Evolutionary conservation across 2,797 vertebrate genomes (phyloP).

Genomic region (Linurgus olivaceus): DNA sequence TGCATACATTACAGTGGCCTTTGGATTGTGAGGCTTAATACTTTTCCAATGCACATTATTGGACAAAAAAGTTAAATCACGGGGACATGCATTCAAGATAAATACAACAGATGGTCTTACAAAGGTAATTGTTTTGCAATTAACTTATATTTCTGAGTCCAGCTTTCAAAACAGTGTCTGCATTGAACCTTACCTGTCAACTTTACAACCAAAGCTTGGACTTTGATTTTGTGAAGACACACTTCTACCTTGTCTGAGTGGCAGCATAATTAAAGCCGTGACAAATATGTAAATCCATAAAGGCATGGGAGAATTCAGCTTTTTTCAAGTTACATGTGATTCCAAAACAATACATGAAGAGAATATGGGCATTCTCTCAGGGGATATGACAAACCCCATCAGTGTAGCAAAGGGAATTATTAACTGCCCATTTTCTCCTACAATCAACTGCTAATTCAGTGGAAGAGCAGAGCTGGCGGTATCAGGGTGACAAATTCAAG

Average conservation of each 20-base stretch:
- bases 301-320: neutral
- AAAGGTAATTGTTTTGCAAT: neutral
- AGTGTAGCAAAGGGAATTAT: neutral
- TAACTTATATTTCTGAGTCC: neutral
- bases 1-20: constrained; percentile 37
- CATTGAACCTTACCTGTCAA: neutral
- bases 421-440: neutral
- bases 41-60: neutral
- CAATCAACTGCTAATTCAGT: neutral
- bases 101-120: neutral
- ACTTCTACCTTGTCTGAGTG: neutral
- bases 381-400: neutral
- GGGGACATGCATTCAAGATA: neutral
- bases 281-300: neutral
- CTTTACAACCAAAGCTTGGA: neutral
- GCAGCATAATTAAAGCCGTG: neutral
- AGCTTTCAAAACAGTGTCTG: neutral
- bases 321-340: neutral
- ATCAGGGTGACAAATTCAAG: neutral
- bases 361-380: neutral
- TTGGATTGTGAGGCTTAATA: neutral
- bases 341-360: neutral
- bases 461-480: neutral
- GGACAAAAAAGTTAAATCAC: neutral
- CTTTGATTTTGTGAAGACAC: neutral